These are phyloP conservation scores for Rhipidura dahli DNA, from an alignment of 2,113 vertebrate species.

Conservation along the genomic window DNA sequence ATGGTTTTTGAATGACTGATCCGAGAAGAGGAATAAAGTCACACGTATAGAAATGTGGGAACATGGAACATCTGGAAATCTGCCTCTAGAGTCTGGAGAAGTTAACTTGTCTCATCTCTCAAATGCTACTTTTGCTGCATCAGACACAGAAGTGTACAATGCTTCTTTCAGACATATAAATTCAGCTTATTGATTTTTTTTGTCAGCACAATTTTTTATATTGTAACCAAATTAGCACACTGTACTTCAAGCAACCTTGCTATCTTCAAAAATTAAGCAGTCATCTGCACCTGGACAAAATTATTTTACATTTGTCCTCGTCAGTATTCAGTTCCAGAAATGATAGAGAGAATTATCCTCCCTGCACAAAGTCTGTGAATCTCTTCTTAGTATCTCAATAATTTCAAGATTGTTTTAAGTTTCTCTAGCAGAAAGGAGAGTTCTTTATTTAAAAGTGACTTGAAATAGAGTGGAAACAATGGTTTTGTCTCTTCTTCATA, in stretches of 20 bases:
- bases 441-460: neutral
- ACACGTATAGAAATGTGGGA: neutral
- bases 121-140: neutral
- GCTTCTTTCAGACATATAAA: slow-evolving; percentile 18
- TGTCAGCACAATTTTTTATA: neutral
- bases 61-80: neutral
- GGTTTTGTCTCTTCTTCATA: neutral
- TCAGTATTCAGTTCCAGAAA: neutral
- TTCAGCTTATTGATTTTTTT: slow-evolving; percentile 23
- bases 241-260: slow-evolving; percentile 13
- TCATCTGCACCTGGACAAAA: neutral
- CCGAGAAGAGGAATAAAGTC: neutral
- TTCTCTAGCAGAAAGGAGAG: neutral
- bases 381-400: neutral
- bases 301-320: neutral
- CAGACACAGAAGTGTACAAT: neutral
- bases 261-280: neutral
- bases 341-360: neutral
- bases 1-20: neutral
- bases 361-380: neutral
- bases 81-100: neutral
- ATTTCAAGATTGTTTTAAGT: neutral
- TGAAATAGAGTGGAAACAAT: neutral
- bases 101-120: neutral
- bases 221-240: slow-evolving; percentile 23